phyloP scores from a whole-genome alignment of 2,113 vertebrate species.

The Nymphicus hollandicus region DNA sequence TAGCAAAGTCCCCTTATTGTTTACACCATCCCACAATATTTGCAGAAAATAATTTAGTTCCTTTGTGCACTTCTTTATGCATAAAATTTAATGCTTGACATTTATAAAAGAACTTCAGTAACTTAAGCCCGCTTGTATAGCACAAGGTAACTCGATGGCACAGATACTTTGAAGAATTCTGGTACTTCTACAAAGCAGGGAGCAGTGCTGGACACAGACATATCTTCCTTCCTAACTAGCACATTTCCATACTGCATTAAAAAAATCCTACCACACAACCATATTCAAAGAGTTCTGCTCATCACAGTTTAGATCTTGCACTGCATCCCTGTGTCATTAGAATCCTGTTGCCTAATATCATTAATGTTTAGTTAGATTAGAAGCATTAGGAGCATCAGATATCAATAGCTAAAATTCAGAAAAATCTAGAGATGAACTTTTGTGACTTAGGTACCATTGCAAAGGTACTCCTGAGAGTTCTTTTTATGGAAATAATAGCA shows the following conservation, averaged over 20 bases:
- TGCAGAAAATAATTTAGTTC: neutral
- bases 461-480: neutral
- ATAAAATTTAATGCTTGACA: neutral
- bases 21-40: neutral
- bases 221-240: neutral
- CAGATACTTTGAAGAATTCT: neutral
- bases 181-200: neutral
- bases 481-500: neutral
- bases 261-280: neutral
- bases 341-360: neutral
- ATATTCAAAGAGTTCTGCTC: neutral
- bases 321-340: neutral
- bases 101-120: neutral
- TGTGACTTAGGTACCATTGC: neutral
- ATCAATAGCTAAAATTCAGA: neutral
- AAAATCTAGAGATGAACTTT: neutral
- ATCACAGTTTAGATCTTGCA: neutral
- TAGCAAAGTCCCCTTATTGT: neutral
- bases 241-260: neutral
- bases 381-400: neutral
- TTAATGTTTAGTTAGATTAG: neutral
- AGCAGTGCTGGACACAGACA: neutral
- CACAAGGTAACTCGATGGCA: neutral
- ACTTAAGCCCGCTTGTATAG: neutral
- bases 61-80: neutral